Evolutionary conservation across 2,888 invertebrate genomes (phyloP), one percentile per base, ranked within the genome.

Genomic region (Drosophila formosana): DNA sequence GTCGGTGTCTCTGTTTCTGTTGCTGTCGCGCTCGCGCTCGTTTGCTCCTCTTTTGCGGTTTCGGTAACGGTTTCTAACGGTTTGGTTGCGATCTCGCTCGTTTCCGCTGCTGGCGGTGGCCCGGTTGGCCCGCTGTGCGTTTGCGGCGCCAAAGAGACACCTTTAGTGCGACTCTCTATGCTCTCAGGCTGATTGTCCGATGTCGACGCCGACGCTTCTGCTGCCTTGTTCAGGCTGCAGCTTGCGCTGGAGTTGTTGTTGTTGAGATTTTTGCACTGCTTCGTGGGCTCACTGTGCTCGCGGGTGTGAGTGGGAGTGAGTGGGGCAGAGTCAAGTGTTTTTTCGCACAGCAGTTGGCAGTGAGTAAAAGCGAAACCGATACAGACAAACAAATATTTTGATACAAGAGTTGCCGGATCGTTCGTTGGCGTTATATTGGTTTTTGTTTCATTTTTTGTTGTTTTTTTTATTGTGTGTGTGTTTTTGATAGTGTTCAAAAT

Each of bases 71-170:
- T 78, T 46, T 84, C 82, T n/a, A 87, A 65, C 9, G 74, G 51
- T 67, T 72, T 72, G n/a, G 71, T 32, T 8, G 30, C n/a, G 30
- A 57, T 7, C 30, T 41, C 68, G 5, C 49, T 53, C 30, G 60
- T 32, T n/a, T 52, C 60, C 34, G 46, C 34, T 49, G 18, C 3
- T 41, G 39, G 13, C 18, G 50, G 32, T 26, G 93, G 92, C 68
- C 93, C 93, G 65, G 93, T 93, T 82, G 93, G 93, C 73, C 93
- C 92, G 84, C 93, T 92, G 83, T 92, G 92, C 46, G 93, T 92
- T 77, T 91, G 92, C 7, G 93, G 93, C 72, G 93, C 90, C 68
- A 93, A 89, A 55, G 93, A 91, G 75, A 93, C 92, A 78, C 93
- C 92, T 84, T 93, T 93, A 9, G 93, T 93, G 83, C 93, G 93